Conservation (phyloP, 2,113 vertebrate species). For the Eurypyga helias region DNA sequence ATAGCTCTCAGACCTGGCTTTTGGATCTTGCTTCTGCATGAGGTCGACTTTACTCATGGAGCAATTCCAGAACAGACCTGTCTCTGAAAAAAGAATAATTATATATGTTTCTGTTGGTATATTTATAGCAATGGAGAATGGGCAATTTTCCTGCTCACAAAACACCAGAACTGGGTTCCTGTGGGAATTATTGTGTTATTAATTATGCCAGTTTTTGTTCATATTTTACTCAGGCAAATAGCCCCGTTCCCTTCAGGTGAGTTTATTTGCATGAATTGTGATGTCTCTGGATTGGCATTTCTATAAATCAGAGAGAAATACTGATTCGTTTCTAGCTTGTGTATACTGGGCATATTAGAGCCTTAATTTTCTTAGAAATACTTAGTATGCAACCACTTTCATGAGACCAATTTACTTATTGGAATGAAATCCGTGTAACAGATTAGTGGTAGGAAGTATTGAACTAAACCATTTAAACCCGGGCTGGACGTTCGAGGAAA, state of each 20-base stretch:
- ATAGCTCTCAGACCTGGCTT: not conserved
- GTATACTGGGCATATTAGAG: not conserved
- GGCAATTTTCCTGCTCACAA: not conserved
- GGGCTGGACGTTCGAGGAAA: not conserved
- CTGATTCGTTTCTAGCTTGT: not conserved
- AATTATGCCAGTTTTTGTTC: not conserved
- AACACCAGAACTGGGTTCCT: not conserved
- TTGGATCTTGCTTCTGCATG: not conserved
- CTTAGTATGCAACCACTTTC: not conserved
- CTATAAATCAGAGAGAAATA: not conserved
- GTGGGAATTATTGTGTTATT: not conserved
- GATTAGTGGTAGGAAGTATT: not conserved
- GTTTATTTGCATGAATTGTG: not conserved
- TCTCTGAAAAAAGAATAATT: not conserved
- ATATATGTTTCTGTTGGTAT: not conserved
- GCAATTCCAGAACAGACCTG: not conserved
- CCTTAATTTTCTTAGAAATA: not conserved
- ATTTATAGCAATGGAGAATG: not conserved
- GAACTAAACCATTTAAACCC: not conserved
- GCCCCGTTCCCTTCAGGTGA: not conserved
- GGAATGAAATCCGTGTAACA: not conserved
- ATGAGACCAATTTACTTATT: not conserved
- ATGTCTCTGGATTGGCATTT: not conserved
- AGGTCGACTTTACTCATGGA: not conserved
- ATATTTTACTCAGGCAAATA: conserved; percentile 9